These are phyloP conservation scores for Calyptomena viridis DNA, from an alignment of 2,113 vertebrate genomes.

Conservation along the genomic window DNA sequence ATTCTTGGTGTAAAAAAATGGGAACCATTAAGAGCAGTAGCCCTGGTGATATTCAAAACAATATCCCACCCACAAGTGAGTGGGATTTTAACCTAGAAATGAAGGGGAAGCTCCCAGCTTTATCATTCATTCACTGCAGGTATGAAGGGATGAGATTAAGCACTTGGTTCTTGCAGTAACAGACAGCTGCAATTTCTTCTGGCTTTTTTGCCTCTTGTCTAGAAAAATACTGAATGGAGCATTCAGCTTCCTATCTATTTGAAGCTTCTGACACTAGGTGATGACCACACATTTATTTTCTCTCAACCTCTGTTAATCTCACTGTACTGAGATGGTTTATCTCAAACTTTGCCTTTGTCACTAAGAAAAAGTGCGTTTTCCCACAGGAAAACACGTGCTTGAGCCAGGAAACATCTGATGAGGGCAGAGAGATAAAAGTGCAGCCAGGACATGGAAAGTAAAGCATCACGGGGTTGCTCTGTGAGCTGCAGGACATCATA, in stretches of 20 bases:
- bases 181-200: background rate
- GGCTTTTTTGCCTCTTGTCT: background rate
- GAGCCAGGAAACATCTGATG: background rate
- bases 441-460: background rate
- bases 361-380: constrained; percentile 16
- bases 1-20: background rate
- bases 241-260: constrained; percentile 1
- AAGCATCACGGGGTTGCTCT: background rate
- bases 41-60: background rate
- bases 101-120: background rate
- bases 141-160: background rate
- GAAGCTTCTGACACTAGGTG: background rate
- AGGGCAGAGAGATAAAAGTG: background rate
- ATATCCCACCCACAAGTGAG: background rate
- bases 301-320: constrained; percentile 6
- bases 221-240: background rate
- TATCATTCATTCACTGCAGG: background rate
- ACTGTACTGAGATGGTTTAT: constrained; percentile 12
- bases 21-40: background rate
- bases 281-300: constrained; percentile 37
- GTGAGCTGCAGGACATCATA: background rate
- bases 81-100: background rate
- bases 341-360: background rate
- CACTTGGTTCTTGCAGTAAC: background rate
- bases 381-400: background rate